Percentiles rank a stretch among this genome's conserved stretches.
Conservation (phyloP, 2,888 invertebrate species). For the Eupithecia subfuscata region DNA sequence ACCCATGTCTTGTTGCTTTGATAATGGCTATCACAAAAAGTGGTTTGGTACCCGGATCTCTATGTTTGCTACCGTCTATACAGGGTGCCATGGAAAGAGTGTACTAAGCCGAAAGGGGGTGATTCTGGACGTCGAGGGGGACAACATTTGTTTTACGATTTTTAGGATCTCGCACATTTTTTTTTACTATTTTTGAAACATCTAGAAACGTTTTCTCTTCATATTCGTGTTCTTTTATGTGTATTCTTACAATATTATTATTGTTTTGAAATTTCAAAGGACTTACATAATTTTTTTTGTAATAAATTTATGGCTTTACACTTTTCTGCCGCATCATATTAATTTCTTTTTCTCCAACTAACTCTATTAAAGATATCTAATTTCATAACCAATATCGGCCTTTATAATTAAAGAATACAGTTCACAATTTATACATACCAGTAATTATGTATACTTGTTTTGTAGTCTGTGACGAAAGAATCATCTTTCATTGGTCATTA, state of each 20-base stretch:
- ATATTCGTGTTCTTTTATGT: too few relatives aligned
- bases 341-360: not conserved
- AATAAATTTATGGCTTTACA: too few relatives aligned
- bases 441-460: constrained; percentile 82
- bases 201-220: too few relatives aligned
- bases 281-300: too few relatives aligned
- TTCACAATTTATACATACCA: constrained; percentile 80
- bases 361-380: not conserved
- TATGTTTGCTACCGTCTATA: not conserved
- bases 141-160: too few relatives aligned
- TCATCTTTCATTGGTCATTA: constrained; percentile 78
- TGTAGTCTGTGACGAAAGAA: constrained; percentile 81
- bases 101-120: too few relatives aligned
- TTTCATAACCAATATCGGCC: constrained; percentile 64
- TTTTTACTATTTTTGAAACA: too few relatives aligned
- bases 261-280: too few relatives aligned
- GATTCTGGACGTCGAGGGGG: too few relatives aligned
- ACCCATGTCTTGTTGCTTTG: not conserved
- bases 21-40: not conserved
- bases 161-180: too few relatives aligned
- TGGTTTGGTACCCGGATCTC: not conserved
- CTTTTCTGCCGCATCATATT: not conserved
- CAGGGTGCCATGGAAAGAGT: too few relatives aligned
- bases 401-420: constrained; percentile 81
- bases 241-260: too few relatives aligned